These are phyloP conservation scores for Rhinogobius similis DNA, from an alignment of 2,113 vertebrate species.

Conservation along the genomic window DNA sequence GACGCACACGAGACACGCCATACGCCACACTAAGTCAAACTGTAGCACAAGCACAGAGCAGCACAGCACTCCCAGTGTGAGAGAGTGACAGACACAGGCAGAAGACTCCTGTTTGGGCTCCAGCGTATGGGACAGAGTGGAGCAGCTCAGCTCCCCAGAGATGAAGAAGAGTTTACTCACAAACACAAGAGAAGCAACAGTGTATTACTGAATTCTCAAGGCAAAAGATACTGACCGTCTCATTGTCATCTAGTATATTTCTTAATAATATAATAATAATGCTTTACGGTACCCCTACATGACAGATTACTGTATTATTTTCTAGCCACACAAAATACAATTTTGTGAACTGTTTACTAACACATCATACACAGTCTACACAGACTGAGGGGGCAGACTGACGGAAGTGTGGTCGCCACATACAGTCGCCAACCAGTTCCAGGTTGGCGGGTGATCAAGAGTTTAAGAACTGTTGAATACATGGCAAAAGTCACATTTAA, in stretches of 20 bases:
- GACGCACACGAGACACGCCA: slow-evolving; percentile 63
- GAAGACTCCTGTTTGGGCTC: slow-evolving; percentile 72
- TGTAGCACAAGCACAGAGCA: neutral
- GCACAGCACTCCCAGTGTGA: slow-evolving; percentile 13
- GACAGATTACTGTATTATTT: neutral
- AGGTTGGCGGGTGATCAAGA: no score
- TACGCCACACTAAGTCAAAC: slow-evolving; percentile 24
- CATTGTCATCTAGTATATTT: no score
- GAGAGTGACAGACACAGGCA: neutral
- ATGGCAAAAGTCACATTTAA: no score
- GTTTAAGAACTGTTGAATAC: no score
- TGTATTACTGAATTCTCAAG: no score
- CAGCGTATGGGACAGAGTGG: no score
- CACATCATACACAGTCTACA: neutral
- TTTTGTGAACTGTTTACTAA: neutral
- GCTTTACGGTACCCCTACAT: no score
- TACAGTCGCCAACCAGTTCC: neutral
- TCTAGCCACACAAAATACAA: neutral
- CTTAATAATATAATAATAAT: no score
- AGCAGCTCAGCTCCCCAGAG: no score
- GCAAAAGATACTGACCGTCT: no score
- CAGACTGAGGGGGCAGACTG: neutral
- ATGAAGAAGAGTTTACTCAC: no score
- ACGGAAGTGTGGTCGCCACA: neutral
- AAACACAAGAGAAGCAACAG: neutral